Conservation (phyloP, 2,797 vertebrate species). For the Trichosurus vulpecula region DNA sequence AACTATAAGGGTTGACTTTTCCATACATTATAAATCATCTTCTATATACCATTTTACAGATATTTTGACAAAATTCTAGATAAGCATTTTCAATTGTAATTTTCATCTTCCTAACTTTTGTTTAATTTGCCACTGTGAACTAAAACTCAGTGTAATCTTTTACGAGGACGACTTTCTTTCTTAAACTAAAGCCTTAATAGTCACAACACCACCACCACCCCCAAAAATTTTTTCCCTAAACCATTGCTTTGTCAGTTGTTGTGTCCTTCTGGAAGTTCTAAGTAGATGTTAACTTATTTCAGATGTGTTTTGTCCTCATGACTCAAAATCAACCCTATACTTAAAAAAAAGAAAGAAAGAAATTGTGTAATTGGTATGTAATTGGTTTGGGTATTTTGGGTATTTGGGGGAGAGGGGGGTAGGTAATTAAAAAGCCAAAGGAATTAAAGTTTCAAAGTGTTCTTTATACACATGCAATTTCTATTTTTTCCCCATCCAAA, state of each 20-base stretch:
- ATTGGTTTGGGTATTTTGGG: constrained; percentile 74
- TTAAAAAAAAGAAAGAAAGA: constrained; percentile 55
- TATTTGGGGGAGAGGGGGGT: constrained; percentile 56
- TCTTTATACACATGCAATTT: constrained; percentile 49
- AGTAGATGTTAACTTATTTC: constrained; percentile 68
- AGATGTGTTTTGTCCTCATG: constrained; percentile 69
- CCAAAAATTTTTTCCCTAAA: not conserved
- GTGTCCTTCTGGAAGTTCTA: constrained; percentile 48
- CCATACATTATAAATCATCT: constrained; percentile 1
- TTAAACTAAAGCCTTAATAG: constrained; percentile 55
- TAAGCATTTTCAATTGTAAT: constrained; percentile 33
- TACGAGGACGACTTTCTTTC: constrained; percentile 1
- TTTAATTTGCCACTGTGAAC: not conserved
- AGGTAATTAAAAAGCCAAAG: constrained; percentile 68
- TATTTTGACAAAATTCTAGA: constrained; percentile 33
- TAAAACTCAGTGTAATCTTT: constrained; percentile 38
- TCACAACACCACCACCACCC: not conserved
- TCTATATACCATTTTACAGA: constrained; percentile 50
- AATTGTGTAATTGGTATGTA: constrained; percentile 76
- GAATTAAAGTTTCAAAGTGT: constrained; percentile 69
- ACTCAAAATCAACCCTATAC: constrained; percentile 70
- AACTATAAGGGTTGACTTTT: not conserved
- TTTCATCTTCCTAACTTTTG: constrained; percentile 42
- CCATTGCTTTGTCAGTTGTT: constrained; percentile 19
- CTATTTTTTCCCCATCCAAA: constrained; percentile 34